Percentiles rank a stretch among this genome's conserved stretches.
Evolutionary conservation across 2,888 invertebrate species (phyloP).

Genomic region (Macrosoma leucophasiata): DNA sequence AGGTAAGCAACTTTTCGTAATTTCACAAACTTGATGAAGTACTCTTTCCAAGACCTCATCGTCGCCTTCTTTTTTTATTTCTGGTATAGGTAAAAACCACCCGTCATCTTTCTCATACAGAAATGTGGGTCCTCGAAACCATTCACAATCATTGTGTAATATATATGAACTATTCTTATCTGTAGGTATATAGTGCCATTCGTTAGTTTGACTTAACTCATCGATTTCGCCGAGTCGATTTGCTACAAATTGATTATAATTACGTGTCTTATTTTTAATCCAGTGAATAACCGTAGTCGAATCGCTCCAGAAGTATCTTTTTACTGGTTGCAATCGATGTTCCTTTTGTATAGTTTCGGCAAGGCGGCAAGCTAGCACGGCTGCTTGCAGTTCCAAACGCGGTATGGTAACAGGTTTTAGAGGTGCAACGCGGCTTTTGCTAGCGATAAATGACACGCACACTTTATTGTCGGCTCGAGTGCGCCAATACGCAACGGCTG

Average conservation of each 20-base stretch:
- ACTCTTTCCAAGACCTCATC: too few species aligned
- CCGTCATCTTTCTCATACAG: not conserved
- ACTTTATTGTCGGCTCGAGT: conserved; percentile 2
- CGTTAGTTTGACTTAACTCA: conserved; percentile 8
- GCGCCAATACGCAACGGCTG: conserved; percentile 16
- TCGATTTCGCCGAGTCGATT: conserved; percentile 24
- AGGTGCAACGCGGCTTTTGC: conserved; percentile 13
- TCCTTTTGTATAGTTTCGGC: conserved; percentile 12
- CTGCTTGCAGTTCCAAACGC: conserved; percentile 14
- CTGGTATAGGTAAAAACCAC: too few species aligned
- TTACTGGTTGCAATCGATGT: conserved; percentile 5
- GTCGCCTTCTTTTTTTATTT: too few species aligned
- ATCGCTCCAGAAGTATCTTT: conserved; percentile 14
- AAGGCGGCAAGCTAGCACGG: conserved; percentile 13
- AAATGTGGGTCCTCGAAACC: conserved; percentile 5
- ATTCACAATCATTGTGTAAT: conserved; percentile 1
- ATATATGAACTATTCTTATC: not conserved
- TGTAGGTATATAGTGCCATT: conserved; percentile 23
- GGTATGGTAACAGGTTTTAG: conserved; percentile 14
- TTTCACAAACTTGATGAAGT: too few species aligned
- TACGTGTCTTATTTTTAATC: conserved; percentile 16
- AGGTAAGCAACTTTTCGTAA: too few species aligned
- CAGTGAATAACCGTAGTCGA: conserved; percentile 18
- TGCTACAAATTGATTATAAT: conserved; percentile 21
- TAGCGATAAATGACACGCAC: conserved; percentile 8